Conservation (phyloP, 2,797 vertebrate genomes). For the Leptodactylus fallax region DNA sequence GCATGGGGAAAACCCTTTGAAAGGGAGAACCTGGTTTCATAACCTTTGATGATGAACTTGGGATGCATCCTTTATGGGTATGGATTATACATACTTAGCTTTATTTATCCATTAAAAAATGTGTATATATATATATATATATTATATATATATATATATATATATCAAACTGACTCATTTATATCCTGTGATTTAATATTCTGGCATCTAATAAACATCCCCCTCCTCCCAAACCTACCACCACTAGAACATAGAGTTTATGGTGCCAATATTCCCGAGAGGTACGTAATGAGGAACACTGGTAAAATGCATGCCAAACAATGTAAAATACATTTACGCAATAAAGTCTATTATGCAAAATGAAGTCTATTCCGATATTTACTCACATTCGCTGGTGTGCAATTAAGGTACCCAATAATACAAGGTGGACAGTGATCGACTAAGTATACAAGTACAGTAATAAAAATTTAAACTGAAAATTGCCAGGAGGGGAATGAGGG, state of each 20-base stretch:
- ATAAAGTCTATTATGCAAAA: slow-evolving; percentile 63
- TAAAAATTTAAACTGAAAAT: slow-evolving; percentile 62
- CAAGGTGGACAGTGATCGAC: slow-evolving; percentile 63
- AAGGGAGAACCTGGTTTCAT: too few relatives aligned
- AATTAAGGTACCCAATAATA: slow-evolving; percentile 63
- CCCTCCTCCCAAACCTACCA: slow-evolving; percentile 8
- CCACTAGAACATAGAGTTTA: slow-evolving; percentile 51
- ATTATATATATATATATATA: background rate
- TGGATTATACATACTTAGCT: too few relatives aligned
- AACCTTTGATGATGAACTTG: too few relatives aligned
- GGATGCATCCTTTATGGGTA: too few relatives aligned
- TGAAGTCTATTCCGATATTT: slow-evolving; percentile 58
- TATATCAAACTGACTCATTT: background rate
- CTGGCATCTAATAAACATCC: slow-evolving; percentile 35
- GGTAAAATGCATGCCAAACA: slow-evolving; percentile 54
- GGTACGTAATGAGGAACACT: slow-evolving; percentile 55
- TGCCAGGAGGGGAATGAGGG: slow-evolving; percentile 60
- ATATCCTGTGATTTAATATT: slow-evolving; percentile 32
- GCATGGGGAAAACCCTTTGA: too few relatives aligned
- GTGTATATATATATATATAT: background rate
- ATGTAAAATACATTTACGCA: slow-evolving; percentile 58
- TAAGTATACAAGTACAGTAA: slow-evolving; percentile 59
- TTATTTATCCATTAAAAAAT: too few relatives aligned
- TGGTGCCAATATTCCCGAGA: slow-evolving; percentile 38
- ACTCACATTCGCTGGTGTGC: slow-evolving; percentile 61